A percentile compares a stretch with the other conserved stretches of the same genome.
phyloP scores from a whole-genome alignment of 2,888 invertebrate species.

The Ferrisia virgata region DNA sequence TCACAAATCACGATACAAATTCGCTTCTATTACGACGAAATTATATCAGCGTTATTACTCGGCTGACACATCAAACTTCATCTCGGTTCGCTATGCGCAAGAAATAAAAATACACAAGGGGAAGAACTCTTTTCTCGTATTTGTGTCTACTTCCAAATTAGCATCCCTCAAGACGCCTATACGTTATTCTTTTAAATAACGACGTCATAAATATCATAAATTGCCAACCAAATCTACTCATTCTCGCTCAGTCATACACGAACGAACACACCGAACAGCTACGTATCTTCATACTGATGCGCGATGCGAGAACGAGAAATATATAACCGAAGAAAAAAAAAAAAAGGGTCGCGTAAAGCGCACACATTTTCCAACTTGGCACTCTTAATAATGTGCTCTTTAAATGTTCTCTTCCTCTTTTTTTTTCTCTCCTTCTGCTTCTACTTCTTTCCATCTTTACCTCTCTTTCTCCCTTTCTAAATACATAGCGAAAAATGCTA shows the following conservation, averaged over 20 bases:
- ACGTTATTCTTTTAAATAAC: slow-evolving; percentile 43
- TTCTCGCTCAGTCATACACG: neutral
- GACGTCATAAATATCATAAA: slow-evolving; percentile 44
- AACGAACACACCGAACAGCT: neutral
- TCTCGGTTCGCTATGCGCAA: neutral
- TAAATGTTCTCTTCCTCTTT: neutral
- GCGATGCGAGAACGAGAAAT: neutral
- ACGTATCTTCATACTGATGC: neutral
- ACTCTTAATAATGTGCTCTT: slow-evolving; percentile 9
- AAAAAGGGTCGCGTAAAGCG: slow-evolving; percentile 25
- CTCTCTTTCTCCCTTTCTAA: neutral
- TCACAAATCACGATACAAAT: neutral
- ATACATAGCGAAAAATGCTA: neutral
- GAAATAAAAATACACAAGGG: neutral
- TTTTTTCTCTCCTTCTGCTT: neutral
- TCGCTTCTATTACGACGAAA: neutral
- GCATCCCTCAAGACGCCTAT: slow-evolving; percentile 37
- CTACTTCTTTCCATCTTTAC: too few species aligned
- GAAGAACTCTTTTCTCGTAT: slow-evolving; percentile 3
- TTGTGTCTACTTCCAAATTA: slow-evolving; percentile 9
- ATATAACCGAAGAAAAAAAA: neutral
- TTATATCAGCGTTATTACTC: neutral
- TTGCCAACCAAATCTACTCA: slow-evolving; percentile 32
- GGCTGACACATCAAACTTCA: neutral
- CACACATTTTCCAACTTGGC: slow-evolving; percentile 4